Evolutionary conservation across 2,888 invertebrate species (phyloP), one percentile per base, ranked within the genome.

Genomic region (Malthinus flaveolus): DNA sequence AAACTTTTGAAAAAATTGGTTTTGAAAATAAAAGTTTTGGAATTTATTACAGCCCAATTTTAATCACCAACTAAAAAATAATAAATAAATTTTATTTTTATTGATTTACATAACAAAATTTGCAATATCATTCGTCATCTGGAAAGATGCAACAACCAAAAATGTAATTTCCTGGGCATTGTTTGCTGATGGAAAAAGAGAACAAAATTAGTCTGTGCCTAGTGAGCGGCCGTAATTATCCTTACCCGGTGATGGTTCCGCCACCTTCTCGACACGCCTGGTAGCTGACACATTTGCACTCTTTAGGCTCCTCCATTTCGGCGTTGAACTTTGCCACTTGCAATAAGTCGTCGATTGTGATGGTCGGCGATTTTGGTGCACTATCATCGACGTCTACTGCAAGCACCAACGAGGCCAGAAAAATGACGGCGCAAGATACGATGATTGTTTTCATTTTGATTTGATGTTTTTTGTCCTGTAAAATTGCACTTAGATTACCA

Each of bases 81-180:
- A n/a, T n/a, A 23, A 23, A 5, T 23, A 23, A 23, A 23, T 23
- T 23, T 23, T 23, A 23, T 23, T 23, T 2, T 2, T 23, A 23
- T 3, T 23, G 5, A 23, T 23, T 23, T 23, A 23, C 5, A 23
- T 3, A 23, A 23, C 23, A 23, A 23, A 23, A 5, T 3, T 23
- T 23, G 5, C 2, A 23, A 2, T 23, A 2, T n/a, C n/a, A n/a
- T 23, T 23, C 9, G 7, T 1, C n/a, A 0, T 44, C 15, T 3
- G 35, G 49, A 34, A 35, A 44, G 10, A 63, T 59, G 53, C 73
- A 74, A 51, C 74, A 73, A 9, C 71, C 69, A 31, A 66, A 54
- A 15, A 65, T 46, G 56, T 68, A 73, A 50, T 66, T 70, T 46
- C 63, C 68, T 13, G 65, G 66, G 39, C 74, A 74, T 39, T 49